Evolutionary conservation across 1,140 invertebrate genomes (phyloP), one percentile per base, ranked within the genome.

Genomic region (Drosophila serrata): DNA sequence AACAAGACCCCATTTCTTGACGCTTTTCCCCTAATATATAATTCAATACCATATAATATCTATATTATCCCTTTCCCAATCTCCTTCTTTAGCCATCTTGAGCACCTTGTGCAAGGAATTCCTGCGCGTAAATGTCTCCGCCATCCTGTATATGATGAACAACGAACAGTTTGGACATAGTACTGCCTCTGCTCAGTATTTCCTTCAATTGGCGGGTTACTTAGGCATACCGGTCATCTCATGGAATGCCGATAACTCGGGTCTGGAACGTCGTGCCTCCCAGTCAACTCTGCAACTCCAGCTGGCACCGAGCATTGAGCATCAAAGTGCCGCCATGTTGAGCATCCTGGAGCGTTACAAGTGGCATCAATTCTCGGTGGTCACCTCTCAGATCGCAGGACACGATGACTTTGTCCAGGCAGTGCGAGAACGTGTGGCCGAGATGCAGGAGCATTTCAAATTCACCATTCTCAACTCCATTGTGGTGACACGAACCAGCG

Each of bases 341-440:
- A 97, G 96, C 92, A 98, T 99, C 79, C 93, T 99, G 81, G 96
- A 97, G 92, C 94, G 98, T 53, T 99, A 99, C 94, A 98, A 98
- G 91, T 99, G 98, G 98, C 97, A 98, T 92, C 96, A 98, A 82
- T 99, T 99, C 93, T 97, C 97, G 68, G 96, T 99, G 56, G 97
- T 99, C 29, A 97, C 97, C n/a, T 97, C 96, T 46, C 96, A 97
- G 88, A 98, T 98, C 48, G 97, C 97, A 17, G 98, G 98, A 0
- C 97, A 99, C 93, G 97, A 98, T 81, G 97, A 99, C 92, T 99
- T 99, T 91, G 96, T 99, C 65, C 97, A 98, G 92, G 97, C 97
- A 17, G 96, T 99, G 22, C 93, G 98, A 40, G 97, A 98, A 91
- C 94, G 97, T 68, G 97, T 98, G 40, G 95, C 95, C 40, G 95